A percentile compares a stretch with the other conserved stretches of the same genome.
These are phyloP conservation scores for Onychomys torridus DNA, from an alignment of 2,797 vertebrate genomes.

Conservation along the genomic window DNA sequence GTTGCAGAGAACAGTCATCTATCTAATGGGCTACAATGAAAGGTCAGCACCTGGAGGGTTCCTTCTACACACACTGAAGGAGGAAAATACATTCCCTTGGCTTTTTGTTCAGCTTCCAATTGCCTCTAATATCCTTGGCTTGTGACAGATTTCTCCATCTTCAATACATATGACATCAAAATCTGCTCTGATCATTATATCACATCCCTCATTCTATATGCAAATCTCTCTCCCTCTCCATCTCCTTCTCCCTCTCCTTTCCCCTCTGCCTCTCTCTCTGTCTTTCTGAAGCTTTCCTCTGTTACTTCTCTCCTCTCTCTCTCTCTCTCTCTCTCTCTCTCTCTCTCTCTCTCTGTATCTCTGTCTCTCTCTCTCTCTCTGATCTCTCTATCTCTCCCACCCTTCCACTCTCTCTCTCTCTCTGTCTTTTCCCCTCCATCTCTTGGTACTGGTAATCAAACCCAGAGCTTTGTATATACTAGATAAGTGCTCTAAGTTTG, in stretches of 20 bases:
- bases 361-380: too few relatives aligned
- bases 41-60: neutral
- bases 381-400: too few relatives aligned
- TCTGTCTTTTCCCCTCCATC: neutral
- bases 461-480: neutral
- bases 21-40: neutral
- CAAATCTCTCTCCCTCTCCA: neutral
- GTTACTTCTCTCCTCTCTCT: too few relatives aligned
- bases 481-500: neutral
- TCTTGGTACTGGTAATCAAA: neutral
- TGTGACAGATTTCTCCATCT: neutral
- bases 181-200: neutral
- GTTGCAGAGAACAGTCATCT: neutral
- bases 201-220: neutral
- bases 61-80: neutral
- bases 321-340: too few relatives aligned
- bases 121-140: neutral
- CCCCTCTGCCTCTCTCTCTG: too few relatives aligned
- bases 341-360: too few relatives aligned
- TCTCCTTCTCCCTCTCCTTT: neutral
- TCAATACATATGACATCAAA: neutral
- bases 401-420: neutral
- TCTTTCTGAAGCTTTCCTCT: neutral
- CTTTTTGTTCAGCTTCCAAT: neutral
- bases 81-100: neutral